A percentile compares a stretch with the other conserved stretches of the same genome.
Conservation (phyloP, 35 echinoderm and acorn worm species). For the Chiridota heheva region DNA sequence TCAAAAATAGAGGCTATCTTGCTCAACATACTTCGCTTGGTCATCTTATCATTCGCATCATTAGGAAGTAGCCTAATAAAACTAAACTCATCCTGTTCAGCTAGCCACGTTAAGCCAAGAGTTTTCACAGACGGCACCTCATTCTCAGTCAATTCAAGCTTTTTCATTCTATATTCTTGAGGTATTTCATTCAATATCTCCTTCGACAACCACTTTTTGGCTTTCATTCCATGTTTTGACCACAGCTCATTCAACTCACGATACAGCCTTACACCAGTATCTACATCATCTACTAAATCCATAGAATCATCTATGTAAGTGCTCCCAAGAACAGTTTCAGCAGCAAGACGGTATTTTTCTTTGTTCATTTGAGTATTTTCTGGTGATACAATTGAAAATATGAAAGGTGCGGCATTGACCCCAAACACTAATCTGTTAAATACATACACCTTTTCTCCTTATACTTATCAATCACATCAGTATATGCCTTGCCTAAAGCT, state of each 20-base stretch:
- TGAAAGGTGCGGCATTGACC: conserved; percentile 15
- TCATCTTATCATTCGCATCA: neutral
- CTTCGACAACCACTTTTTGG: conserved; percentile 28
- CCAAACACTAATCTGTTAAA: conserved; percentile 41
- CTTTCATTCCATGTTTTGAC: conserved; percentile 31
- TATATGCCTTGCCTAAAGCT: conserved; percentile 7
- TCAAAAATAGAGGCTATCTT: conserved; percentile 35
- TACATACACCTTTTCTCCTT: conserved; percentile 39
- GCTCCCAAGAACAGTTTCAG: conserved; percentile 15
- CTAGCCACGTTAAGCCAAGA: conserved; percentile 2
- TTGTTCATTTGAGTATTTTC: neutral
- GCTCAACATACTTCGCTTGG: conserved; percentile 33
- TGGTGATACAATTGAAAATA: conserved; percentile 3
- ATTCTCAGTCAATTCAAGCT: conserved; percentile 4
- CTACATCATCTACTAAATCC: conserved; percentile 21
- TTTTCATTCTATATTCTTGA: conserved; percentile 19
- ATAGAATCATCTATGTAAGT: conserved; percentile 49
- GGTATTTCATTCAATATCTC: conserved; percentile 23
- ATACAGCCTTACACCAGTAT: conserved; percentile 10
- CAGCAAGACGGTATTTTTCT: neutral
- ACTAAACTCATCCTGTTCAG: conserved; percentile 44
- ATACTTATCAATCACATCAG: conserved; percentile 19
- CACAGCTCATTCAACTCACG: conserved; percentile 22
- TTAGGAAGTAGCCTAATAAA: neutral
- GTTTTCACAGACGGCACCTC: conserved; percentile 38